Conservation (phyloP, 2,113 vertebrate genomes). For the Megaceryle torquata region DNA sequence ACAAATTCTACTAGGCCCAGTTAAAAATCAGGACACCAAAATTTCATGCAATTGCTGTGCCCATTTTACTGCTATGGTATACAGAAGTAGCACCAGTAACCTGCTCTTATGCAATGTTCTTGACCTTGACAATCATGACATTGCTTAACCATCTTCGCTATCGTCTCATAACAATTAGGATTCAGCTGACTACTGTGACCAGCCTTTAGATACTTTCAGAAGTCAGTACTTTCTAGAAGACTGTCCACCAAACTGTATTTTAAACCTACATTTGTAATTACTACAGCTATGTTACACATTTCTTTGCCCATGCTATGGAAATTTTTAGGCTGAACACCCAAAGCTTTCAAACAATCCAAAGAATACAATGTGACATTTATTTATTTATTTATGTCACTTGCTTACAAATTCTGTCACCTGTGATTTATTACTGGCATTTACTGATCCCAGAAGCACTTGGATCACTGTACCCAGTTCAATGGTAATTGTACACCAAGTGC, state of each 20-base stretch:
- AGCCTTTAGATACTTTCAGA: background rate
- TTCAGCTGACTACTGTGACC: background rate
- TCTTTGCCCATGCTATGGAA: background rate
- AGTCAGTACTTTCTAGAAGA: background rate
- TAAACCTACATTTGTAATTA: background rate
- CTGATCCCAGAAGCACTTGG: background rate
- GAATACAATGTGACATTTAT: background rate
- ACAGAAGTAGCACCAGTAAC: background rate
- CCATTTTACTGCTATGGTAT: background rate
- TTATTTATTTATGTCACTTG: background rate
- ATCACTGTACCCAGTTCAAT: background rate
- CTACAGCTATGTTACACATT: background rate
- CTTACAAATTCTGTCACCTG: background rate
- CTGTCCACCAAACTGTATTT: background rate
- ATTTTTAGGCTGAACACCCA: background rate
- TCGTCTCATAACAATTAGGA: background rate
- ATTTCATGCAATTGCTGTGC: background rate
- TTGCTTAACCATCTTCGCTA: background rate
- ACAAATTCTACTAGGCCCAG: background rate
- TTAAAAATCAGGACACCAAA: background rate
- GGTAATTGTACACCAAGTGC: background rate
- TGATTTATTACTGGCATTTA: background rate
- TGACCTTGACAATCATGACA: background rate
- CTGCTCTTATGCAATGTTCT: background rate
- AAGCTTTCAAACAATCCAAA: background rate